Evolutionary conservation across 2,888 invertebrate species (phyloP).

Genomic region (Cephus nigrinus): DNA sequence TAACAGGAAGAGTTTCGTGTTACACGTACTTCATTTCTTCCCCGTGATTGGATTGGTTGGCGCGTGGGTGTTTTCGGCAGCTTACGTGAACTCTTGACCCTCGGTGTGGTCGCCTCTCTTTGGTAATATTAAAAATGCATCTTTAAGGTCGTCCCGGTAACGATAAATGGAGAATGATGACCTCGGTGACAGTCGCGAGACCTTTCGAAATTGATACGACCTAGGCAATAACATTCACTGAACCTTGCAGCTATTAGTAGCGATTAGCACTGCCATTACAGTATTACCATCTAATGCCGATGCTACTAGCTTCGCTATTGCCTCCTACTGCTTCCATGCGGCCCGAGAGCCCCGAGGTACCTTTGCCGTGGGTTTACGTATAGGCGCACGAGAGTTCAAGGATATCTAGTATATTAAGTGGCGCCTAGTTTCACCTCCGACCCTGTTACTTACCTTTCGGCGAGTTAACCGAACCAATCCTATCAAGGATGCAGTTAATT

Average conservation of each 20-base stretch:
- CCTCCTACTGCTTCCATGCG: not conserved
- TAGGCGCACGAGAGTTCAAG: constrained; percentile 28
- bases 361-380: constrained; percentile 16
- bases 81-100: not conserved
- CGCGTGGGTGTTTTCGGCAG: constrained; percentile 4
- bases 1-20: constrained; percentile 2
- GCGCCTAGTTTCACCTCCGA: constrained; percentile 42
- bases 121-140: not conserved
- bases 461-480: constrained; percentile 32
- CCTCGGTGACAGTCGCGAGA: not conserved
- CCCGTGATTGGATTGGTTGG: not conserved
- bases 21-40: not conserved
- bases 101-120: not conserved
- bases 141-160: not conserved
- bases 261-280: not conserved
- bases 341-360: not conserved
- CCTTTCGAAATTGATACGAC: not conserved
- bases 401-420: constrained; percentile 43
- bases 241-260: not conserved
- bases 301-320: not conserved
- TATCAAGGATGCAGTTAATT: constrained; percentile 45
- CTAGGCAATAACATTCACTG: not conserved
- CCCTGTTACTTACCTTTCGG: constrained; percentile 10
- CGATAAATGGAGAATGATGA: not conserved
- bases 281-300: not conserved